These are phyloP conservation scores for Saguinus imperator DNA, from an alignment of 2,113 vertebrate genomes.

Conservation along the genomic window DNA sequence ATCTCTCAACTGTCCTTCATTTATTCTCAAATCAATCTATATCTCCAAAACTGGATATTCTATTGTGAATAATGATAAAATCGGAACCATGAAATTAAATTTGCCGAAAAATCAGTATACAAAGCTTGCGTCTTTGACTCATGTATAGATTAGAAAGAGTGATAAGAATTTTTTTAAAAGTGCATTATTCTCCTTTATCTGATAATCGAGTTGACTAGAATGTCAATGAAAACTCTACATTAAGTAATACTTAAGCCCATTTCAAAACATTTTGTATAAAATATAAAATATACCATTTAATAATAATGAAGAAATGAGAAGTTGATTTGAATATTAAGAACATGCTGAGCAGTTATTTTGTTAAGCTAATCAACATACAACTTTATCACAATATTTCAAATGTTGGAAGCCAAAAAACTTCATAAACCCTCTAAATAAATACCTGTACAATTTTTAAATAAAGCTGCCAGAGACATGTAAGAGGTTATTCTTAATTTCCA, in stretches of 20 bases:
- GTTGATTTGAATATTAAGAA: slow-evolving; percentile 27
- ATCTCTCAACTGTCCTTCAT: slow-evolving; percentile 69
- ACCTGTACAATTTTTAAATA: slow-evolving; percentile 37
- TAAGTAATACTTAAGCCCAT: slow-evolving; percentile 28
- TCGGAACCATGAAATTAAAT: slow-evolving; percentile 67
- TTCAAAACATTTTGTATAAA: slow-evolving; percentile 61
- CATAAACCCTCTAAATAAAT: slow-evolving; percentile 53
- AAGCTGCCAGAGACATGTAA: neutral
- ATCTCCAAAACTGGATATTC: neutral
- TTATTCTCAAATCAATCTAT: slow-evolving; percentile 50
- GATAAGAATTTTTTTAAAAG: slow-evolving; percentile 7
- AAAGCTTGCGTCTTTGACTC: slow-evolving; percentile 41
- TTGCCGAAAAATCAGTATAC: slow-evolving; percentile 36
- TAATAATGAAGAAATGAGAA: neutral
- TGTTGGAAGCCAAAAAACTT: slow-evolving; percentile 15
- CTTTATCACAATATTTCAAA: slow-evolving; percentile 8
- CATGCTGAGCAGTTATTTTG: neutral
- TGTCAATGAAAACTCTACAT: slow-evolving; percentile 17
- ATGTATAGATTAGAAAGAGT: neutral
- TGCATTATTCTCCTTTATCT: neutral
- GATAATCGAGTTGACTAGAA: slow-evolving; percentile 3
- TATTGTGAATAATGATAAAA: slow-evolving; percentile 30
- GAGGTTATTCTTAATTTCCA: slow-evolving; percentile 37
- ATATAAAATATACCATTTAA: slow-evolving; percentile 35
- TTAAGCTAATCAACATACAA: slow-evolving; percentile 13